A percentile compares a stretch with the other conserved stretches of the same genome.
phyloP scores from a whole-genome alignment of 2,888 invertebrate species.

The Tipula unca region DNA sequence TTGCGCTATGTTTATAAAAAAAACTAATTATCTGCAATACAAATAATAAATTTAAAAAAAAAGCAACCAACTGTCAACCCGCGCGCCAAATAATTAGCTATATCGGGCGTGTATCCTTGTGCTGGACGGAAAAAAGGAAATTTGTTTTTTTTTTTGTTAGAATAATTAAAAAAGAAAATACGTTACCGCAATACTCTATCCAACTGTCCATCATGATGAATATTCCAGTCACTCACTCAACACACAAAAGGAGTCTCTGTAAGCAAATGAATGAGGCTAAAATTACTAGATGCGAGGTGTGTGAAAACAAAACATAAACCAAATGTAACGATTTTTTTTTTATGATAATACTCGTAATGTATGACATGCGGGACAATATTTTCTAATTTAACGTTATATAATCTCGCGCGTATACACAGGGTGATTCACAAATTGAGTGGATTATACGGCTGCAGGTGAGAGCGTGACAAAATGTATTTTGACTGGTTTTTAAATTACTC shows the following conservation, averaged over 20 bases:
- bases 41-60: not conserved
- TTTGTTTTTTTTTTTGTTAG: not conserved
- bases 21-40: not conserved
- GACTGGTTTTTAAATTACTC: too few species aligned
- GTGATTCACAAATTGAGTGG: not conserved
- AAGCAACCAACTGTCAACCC: not conserved
- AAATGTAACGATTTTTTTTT: not conserved
- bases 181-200: constrained; percentile 8
- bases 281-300: constrained; percentile 14
- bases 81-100: not conserved
- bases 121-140: not conserved
- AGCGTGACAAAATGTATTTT: too few species aligned
- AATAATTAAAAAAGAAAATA: not conserved
- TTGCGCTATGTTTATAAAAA: not conserved
- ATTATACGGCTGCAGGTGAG: too few species aligned
- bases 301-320: constrained; percentile 8
- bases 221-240: constrained; percentile 8
- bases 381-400: not conserved
- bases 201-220: constrained; percentile 14
- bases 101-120: not conserved
- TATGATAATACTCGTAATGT: not conserved
- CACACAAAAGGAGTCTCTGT: constrained; percentile 14
- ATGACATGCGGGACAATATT: not conserved
- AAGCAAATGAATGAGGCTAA: constrained; percentile 14
- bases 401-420: not conserved